Evolutionary conservation across 2,888 invertebrate species (phyloP).

Genomic region (Eurois occulta): DNA sequence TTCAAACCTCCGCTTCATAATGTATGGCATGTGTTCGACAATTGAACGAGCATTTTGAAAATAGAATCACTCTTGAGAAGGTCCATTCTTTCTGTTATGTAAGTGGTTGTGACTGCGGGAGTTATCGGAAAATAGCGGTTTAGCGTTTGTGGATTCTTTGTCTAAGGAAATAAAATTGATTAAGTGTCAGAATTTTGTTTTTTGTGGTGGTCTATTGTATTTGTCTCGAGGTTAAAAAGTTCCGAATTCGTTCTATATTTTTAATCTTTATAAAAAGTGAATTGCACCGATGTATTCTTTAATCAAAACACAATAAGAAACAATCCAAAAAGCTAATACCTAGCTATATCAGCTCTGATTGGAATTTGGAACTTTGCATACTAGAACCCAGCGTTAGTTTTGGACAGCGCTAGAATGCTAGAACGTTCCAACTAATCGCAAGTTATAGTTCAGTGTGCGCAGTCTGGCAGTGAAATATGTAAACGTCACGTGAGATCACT

Average conservation of each 20-base stretch:
- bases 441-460: slow-evolving; percentile 14
- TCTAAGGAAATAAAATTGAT: background rate
- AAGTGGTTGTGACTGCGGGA: background rate
- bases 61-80: slow-evolving; percentile 34
- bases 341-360: slow-evolving; percentile 4
- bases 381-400: slow-evolving; percentile 10
- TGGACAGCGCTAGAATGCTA: slow-evolving; percentile 27
- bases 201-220: background rate
- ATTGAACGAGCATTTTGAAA: slow-evolving; percentile 53
- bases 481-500: slow-evolving; percentile 15
- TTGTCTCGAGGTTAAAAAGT: background rate
- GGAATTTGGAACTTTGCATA: slow-evolving; percentile 14
- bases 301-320: background rate
- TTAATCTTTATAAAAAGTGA: background rate
- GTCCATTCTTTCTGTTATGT: slow-evolving; percentile 7
- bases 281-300: background rate
- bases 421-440: slow-evolving; percentile 29
- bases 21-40: slow-evolving; percentile 44
- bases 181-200: background rate
- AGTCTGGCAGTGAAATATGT: slow-evolving; percentile 23
- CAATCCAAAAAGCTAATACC: slow-evolving; percentile 1
- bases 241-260: background rate
- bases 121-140: slow-evolving; percentile 1
- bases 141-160: background rate
- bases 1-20: slow-evolving; percentile 47